Base-by-base conservation (phyloP, 2,113 vertebrate species). In the Ploceus nigricollis region DNA sequence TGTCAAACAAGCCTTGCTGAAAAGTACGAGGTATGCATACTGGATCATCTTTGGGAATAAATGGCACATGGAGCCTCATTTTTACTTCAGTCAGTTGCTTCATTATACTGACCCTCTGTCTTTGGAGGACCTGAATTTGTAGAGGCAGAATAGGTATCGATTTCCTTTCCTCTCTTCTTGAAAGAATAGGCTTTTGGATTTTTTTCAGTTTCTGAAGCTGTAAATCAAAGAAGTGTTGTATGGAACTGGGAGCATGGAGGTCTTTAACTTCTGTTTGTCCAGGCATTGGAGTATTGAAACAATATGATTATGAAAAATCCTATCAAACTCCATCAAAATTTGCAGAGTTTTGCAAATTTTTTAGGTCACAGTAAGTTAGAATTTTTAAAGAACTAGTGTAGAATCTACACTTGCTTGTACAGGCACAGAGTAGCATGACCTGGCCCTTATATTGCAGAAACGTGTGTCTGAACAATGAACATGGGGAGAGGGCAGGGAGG, bases 341-440 rank as follows among this genome's bases (percentile, higher is more conserved):
- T 13, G 11, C 16, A 9, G n/a, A 51, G 9, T 51, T 76, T 48
- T 56, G 14, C 20, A 6, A 3, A 39, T 40, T 48, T 69, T 77
- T 78, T 28, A 23, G 24, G 16, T 93, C 1, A 1, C 9, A 47
- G 44, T 53, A 63, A 40, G 30, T 60, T 25, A 24, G 13, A 71
- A 58, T 54, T 48, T 65, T n/a, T 71, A 22, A 8, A 53, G 78
- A 75, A 48, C 27, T 31, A 3, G 0, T 0, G 0, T 19, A 33
- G 64, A 65, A 57, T 42, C 4, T 2, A 2, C 7, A 2, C 16
- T 60, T 92, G 5, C 13, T 66, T 47, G 11, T 45, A 30, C 7
- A 77, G 33, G 24, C 21, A 33, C 10, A 15, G 35, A 8, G 24
- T 17, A 24, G 30, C 1, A 3, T 61, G 40, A 25, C 48, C 44